Percentiles rank a stretch among this genome's conserved stretches.
Evolutionary conservation across 1,140 invertebrate genomes (phyloP).

Genomic region (Lerema accius): DNA sequence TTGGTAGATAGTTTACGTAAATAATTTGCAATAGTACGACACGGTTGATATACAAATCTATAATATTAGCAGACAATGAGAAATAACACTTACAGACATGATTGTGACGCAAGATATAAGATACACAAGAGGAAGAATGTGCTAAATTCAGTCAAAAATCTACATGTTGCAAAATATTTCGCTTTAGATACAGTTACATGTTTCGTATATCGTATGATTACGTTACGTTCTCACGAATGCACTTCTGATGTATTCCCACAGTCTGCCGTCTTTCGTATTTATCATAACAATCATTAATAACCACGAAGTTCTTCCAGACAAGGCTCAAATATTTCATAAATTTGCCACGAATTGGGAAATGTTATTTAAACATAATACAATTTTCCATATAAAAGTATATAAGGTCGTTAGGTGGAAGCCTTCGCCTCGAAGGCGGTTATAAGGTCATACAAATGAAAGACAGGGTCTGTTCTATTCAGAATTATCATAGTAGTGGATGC

Average conservation of each 20-base stretch:
- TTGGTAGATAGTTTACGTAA: not conserved
- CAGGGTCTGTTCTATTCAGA: no score
- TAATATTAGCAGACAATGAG: not conserved
- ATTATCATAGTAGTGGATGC: no score
- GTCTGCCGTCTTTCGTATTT: not conserved
- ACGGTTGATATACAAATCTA: conserved; percentile 7
- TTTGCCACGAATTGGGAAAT: not conserved
- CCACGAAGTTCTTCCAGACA: not conserved
- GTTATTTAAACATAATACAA: no score
- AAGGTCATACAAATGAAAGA: no score
- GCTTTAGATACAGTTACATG: not conserved
- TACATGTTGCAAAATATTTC: no score
- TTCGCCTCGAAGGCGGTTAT: no score
- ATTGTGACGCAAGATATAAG: no score
- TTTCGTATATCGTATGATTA: not conserved
- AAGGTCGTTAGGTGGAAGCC: no score
- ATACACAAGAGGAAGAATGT: no score
- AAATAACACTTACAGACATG: no score
- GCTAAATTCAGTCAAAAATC: no score
- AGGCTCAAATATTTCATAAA: conserved; percentile 1
- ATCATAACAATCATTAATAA: conserved; percentile 9
- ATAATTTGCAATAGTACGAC: not conserved
- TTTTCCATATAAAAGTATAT: no score
- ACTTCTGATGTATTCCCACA: not conserved
- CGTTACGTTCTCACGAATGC: conserved; percentile 11